phyloP scores from a whole-genome alignment of 2,113 vertebrate species.

The Ovis canadensis region DNA sequence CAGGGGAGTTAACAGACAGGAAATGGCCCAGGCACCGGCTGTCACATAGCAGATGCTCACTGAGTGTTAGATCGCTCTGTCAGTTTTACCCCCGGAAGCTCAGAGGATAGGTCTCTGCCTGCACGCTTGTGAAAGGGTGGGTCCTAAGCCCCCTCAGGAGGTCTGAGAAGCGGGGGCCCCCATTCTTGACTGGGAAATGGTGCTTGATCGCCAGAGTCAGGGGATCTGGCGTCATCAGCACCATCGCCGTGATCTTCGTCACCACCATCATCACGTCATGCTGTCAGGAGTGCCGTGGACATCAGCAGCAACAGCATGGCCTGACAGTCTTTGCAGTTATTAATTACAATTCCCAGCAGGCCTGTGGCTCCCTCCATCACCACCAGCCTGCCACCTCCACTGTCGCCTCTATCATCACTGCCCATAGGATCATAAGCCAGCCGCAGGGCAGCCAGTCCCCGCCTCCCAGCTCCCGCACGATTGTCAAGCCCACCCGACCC shows the following conservation, averaged over 20 bases:
- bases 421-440: not conserved
- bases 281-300: accelerated
- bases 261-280: accelerated
- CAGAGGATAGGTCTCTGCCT: not conserved
- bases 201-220: not conserved
- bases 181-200: not conserved
- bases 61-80: not conserved
- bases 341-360: not conserved
- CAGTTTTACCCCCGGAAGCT: too few species aligned
- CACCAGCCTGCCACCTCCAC: not conserved
- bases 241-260: accelerated
- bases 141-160: not conserved
- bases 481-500: accelerated
- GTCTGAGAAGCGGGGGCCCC: not conserved
- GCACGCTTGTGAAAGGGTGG: not conserved
- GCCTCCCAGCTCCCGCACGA: accelerated
- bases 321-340: accelerated
- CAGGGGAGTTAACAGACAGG: not conserved
- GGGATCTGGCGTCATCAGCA: not conserved
- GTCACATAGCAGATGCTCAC: not conserved
- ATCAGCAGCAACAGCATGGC: not conserved
- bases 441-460: not conserved
- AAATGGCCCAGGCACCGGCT: accelerated
- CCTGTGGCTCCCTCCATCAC: accelerated
- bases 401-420: not conserved